Percentiles rank a stretch among this genome's conserved stretches.
Evolutionary conservation across 2,113 vertebrate genomes (phyloP).

Genomic region (Geococcyx californianus): DNA sequence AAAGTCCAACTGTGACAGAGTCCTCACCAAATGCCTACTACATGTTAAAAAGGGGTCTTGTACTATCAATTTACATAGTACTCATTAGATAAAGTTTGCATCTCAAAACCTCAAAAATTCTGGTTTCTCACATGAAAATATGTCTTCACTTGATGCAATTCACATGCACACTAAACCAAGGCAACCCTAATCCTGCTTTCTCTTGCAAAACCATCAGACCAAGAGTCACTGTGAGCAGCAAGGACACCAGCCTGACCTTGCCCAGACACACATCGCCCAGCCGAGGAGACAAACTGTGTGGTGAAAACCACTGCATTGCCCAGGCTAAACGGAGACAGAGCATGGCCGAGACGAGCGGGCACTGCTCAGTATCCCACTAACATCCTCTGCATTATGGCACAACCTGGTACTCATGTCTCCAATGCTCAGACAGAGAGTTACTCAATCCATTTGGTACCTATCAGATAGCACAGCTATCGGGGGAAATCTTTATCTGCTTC

Average conservation of each 20-base stretch:
- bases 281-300: background rate
- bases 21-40: accelerated
- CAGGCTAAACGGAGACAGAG: background rate
- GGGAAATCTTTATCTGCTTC: background rate
- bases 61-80: background rate
- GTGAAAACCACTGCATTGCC: background rate
- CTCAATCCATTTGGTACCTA: background rate
- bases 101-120: background rate
- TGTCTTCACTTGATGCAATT: background rate
- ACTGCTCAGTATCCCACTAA: background rate
- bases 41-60: background rate
- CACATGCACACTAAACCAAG: accelerated
- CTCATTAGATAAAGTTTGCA: background rate
- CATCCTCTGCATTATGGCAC: background rate
- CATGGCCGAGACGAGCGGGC: background rate
- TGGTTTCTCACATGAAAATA: background rate
- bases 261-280: background rate
- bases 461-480: background rate
- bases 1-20: background rate
- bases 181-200: background rate
- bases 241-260: background rate
- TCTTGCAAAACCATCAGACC: background rate
- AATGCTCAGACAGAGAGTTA: background rate
- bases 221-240: background rate
- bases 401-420: background rate